These are phyloP conservation scores for Lepus europaeus DNA, from an alignment of 2,113 vertebrate species.

Conservation along the genomic window DNA sequence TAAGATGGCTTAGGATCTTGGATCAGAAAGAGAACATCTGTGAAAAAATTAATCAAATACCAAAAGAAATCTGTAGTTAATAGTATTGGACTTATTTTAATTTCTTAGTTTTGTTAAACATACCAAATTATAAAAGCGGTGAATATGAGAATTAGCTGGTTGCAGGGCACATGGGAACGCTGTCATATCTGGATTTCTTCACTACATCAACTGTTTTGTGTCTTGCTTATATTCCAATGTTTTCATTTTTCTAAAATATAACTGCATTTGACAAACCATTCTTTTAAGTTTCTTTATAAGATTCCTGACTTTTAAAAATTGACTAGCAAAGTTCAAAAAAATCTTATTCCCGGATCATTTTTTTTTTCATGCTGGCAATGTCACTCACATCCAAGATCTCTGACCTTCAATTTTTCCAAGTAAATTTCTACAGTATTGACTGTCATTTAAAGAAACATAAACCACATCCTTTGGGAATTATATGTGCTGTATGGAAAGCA, in stretches of 20 bases:
- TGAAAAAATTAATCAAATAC: neutral
- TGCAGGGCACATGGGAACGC: neutral
- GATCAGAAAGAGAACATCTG: neutral
- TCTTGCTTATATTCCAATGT: neutral
- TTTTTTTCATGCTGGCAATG: slow-evolving; percentile 28
- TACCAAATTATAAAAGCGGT: neutral
- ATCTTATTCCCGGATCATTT: slow-evolving; percentile 75
- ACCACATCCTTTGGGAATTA: slow-evolving; percentile 31
- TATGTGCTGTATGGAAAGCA: neutral
- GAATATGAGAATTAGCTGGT: neutral
- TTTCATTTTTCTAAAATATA: slow-evolving; percentile 53
- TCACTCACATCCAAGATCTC: slow-evolving; percentile 66
- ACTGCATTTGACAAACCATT: slow-evolving; percentile 66
- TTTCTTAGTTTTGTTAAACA: neutral
- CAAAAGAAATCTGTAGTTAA: neutral
- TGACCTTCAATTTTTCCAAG: slow-evolving; percentile 71
- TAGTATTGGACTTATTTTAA: neutral
- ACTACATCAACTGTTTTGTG: slow-evolving; percentile 47
- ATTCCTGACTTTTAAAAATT: slow-evolving; percentile 67
- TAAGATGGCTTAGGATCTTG: neutral
- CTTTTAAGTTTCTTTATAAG: slow-evolving; percentile 47
- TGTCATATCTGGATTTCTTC: neutral
- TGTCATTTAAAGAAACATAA: slow-evolving; percentile 74
- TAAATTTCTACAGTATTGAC: slow-evolving; percentile 73
- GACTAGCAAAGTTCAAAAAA: slow-evolving; percentile 66